Evolutionary conservation across 1,140 invertebrate species (phyloP), one percentile per base, ranked within the genome.

Genomic region (Pteromalus puparum): DNA sequence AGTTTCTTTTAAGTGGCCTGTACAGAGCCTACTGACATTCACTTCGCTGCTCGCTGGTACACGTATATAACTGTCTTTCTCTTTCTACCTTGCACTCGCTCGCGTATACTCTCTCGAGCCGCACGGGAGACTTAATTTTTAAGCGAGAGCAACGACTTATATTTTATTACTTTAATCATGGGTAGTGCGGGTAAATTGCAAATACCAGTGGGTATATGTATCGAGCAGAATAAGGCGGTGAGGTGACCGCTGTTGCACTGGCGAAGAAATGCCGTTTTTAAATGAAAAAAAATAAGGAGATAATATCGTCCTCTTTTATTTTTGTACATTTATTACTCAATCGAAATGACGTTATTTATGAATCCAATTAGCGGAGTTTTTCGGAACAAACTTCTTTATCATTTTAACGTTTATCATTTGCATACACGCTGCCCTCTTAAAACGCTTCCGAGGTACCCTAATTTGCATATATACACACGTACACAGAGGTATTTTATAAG

Each of bases 81-180:
- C 53, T 61, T 61, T 61, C 53, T n/a, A 61, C 21, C 18, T 61
- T 61, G 46, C 46, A 13, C 42, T 15, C 5, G 3, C 7, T 4
- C 5, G 6, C 7, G 7, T n/a, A n/a, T 61, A n/a, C 46, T 48
- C 46, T 48, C 46, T 48, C 46, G 46, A 15, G 46, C 15, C 46
- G 46, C 46, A 48, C 13, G 13, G 46, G 48, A 5, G 18, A 53
- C 48, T 53, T 0, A 53, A 53, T 53, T 53, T 53, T 53, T 53
- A 21, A 53, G 18, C n/a, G n/a, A 18, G 53, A 61, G 53, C 18
- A n/a, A 61, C 53, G 53, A 18, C 18, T 61, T 21, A 61, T 21
- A 61, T n/a, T 61, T 61, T 61, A 61, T 61, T 61, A 61, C 53
- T n/a, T 61, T 61, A 61, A 61, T 61, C 18, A 61, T n/a, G 53